Evolutionary conservation across 2,797 vertebrate species (phyloP).

Genomic region (Lophotriccus pileatus): DNA sequence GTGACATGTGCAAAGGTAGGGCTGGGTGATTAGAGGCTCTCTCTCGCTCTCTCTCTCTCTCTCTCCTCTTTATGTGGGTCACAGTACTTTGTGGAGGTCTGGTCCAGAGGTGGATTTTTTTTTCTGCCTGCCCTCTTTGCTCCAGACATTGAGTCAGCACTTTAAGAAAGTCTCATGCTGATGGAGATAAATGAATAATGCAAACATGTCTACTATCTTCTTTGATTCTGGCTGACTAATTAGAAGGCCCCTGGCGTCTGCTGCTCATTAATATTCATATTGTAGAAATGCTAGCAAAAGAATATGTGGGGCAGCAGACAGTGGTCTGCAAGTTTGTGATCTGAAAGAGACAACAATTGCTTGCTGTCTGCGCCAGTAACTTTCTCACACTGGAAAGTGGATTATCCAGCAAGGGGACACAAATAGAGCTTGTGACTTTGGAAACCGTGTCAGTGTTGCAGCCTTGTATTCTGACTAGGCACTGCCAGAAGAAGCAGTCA

Average conservation of each 20-base stretch:
- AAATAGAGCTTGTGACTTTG: conserved; percentile 19
- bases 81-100: neutral
- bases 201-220: neutral
- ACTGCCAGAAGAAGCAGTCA: neutral
- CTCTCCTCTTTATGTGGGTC: neutral
- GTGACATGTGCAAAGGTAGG: conserved; percentile 98
- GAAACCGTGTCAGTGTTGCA: neutral
- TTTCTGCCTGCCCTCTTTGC: neutral
- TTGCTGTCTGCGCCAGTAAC: conserved; percentile 19
- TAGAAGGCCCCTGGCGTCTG: neutral
- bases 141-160: conserved; percentile 2
- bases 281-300: neutral
- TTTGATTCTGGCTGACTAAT: conserved; percentile 45
- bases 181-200: conserved; percentile 10
- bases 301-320: conserved; percentile 58
- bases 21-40: neutral
- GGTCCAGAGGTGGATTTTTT: neutral
- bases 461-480: neutral
- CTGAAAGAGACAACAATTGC: conserved; percentile 41
- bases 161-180: neutral
- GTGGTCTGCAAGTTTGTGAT: conserved; percentile 17
- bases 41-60: neutral
- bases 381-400: conserved; percentile 30
- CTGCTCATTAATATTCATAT: conserved; percentile 58
- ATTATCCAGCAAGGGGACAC: neutral